These are phyloP conservation scores for Neopelma chrysocephalum DNA, from an alignment of 2,797 vertebrate species.

Conservation along the genomic window DNA sequence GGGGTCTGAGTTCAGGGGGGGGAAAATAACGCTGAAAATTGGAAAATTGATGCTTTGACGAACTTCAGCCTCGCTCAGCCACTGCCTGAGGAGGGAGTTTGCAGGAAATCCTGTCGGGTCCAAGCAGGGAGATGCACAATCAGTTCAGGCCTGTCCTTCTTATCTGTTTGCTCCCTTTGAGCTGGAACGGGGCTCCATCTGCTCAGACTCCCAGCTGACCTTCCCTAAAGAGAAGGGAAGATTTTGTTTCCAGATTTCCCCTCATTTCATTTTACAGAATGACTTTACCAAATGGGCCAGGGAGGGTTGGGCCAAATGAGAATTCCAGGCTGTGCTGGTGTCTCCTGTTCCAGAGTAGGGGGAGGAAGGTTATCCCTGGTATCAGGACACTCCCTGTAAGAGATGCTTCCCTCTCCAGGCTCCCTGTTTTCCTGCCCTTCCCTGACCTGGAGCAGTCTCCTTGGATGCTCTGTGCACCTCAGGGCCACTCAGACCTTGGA, in stretches of 20 bases:
- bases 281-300: background rate
- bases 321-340: background rate
- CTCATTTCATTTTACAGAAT: background rate
- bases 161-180: background rate
- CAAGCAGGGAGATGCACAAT: background rate
- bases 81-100: background rate
- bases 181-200: background rate
- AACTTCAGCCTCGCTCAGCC: background rate
- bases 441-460: too few species aligned
- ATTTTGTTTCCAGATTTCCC: constrained; percentile 9
- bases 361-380: background rate
- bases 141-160: background rate
- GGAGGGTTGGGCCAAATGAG: background rate
- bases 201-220: background rate
- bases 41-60: background rate
- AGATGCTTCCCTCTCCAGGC: too few species aligned
- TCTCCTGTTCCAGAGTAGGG: background rate
- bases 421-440: too few species aligned
- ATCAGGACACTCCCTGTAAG: background rate
- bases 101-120: background rate
- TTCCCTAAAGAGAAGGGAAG: background rate
- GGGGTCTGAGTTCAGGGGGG: background rate
- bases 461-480: too few species aligned
- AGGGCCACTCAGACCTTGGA: too few species aligned
- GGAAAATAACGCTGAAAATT: background rate